Conservation (phyloP, 1,140 invertebrate species). For the Oedothorax gibbosus region DNA sequence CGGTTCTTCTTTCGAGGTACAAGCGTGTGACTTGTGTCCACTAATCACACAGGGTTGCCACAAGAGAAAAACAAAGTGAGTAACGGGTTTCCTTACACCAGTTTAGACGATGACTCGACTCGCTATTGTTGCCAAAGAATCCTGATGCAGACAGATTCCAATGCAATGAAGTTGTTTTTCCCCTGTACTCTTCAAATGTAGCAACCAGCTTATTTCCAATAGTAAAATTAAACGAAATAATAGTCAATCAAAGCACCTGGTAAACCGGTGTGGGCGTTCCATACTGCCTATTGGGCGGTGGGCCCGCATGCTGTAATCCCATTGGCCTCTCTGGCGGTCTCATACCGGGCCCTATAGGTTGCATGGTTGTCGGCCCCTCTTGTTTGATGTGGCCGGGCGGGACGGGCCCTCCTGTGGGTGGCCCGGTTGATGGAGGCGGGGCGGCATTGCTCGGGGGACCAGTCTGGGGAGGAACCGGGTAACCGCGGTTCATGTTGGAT, state of each 20-base stretch:
- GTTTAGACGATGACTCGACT: too few relatives aligned
- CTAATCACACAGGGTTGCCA: neutral
- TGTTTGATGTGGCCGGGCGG: constrained; percentile 72
- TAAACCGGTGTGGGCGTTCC: constrained; percentile 73
- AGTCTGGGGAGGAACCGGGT: constrained; percentile 42
- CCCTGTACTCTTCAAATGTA: neutral
- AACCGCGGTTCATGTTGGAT: constrained; percentile 55
- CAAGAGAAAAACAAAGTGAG: neutral
- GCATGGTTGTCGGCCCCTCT: constrained; percentile 71
- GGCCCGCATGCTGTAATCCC: constrained; percentile 41
- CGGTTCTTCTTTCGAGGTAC: too few relatives aligned
- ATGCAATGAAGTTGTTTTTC: too few relatives aligned
- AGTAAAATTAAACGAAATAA: neutral
- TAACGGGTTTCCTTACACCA: too few relatives aligned
- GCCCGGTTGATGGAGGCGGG: constrained; percentile 1
- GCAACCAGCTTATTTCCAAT: neutral
- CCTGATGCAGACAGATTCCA: too few relatives aligned
- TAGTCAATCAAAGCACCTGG: constrained; percentile 71
- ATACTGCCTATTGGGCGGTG: constrained; percentile 71
- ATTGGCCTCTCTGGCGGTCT: constrained; percentile 67
- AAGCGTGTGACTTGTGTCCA: too few relatives aligned
- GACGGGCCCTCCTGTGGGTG: constrained; percentile 66
- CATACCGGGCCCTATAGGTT: constrained; percentile 73
- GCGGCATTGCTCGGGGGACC: neutral
- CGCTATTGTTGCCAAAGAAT: neutral